Evolutionary conservation across 2,888 invertebrate species (phyloP), one percentile per base, ranked within the genome.

Genomic region (Monochamus alternatus): DNA sequence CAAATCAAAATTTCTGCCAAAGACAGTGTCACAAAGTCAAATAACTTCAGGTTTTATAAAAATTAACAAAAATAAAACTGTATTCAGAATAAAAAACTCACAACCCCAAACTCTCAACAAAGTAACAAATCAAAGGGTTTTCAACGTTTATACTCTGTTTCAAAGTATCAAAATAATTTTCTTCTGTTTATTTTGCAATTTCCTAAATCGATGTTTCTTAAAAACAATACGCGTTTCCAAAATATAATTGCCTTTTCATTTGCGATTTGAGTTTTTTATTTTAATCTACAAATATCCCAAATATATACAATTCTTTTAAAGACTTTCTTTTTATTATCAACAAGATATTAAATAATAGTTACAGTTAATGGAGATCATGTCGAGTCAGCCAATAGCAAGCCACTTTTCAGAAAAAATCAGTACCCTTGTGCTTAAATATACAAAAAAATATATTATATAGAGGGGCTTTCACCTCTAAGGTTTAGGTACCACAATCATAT

Each of bases 371-470:
- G 85, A 85, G 86, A 86, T 86, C 86, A 85, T 82, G 78, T 76
- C 73, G 69, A 78, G 78, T 83, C 83, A 83, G 84, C 85, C 84
- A 85, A 83, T 83, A 84, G 84, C 82, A 82, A 85, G 84, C 83
- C 83, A 81, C 80, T 63, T 75, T 70, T 76, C 83, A 82, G 81
- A 83, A 81, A 81, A 85, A 85, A 81, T 86, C 86, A 86, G 86
- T 86, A 87, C 86, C 86, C 80, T 84, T 85, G 85, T 83, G 85
- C 85, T 83, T 83, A 85, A 83, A 79, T 82, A 81, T 83, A 84
- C 76, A 82, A 80, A 80, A 79, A 80, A 80, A 52, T 62, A 30
- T 44, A 30, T 30, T 32, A 62, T 74, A 63, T 64, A 52, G 44
- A 72, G 65, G 68, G 77, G 73, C 73, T 79, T 77, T 74, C 77